These are phyloP conservation scores for Uloborus plumipes DNA, from an alignment of 2,888 invertebrate species.

Conservation along the genomic window DNA sequence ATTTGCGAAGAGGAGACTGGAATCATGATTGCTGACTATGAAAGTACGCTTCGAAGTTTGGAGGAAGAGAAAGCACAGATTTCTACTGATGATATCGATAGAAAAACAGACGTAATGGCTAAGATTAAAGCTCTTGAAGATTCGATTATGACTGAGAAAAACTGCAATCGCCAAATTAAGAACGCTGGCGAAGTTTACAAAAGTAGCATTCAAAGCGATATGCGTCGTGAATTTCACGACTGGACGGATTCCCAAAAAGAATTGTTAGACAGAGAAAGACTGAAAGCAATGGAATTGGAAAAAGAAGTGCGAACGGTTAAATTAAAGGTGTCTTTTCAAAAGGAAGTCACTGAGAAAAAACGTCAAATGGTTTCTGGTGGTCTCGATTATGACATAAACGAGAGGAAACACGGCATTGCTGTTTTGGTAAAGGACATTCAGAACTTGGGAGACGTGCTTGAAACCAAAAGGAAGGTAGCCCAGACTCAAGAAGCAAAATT, in stretches of 20 bases:
- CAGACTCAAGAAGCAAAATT: constrained; percentile 30
- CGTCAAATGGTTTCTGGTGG: constrained; percentile 1
- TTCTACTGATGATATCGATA: background rate
- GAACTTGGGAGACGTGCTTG: constrained; percentile 4
- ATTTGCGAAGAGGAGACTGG: constrained; percentile 4
- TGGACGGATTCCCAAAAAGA: background rate
- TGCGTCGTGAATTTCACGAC: background rate
- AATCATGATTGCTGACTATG: background rate
- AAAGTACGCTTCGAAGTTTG: background rate
- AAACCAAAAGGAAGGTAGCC: constrained; percentile 16
- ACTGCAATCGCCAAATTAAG: background rate
- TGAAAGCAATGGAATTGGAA: background rate
- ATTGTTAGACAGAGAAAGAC: constrained; percentile 4
- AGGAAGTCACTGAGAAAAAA: constrained; percentile 13
- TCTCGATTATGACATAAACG: constrained; percentile 22
- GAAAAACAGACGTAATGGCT: background rate
- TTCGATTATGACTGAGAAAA: background rate
- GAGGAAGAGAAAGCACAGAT: constrained; percentile 11
- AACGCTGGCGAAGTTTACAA: background rate
- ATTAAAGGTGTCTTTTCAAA: background rate
- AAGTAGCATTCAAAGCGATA: background rate
- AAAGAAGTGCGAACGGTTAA: constrained; percentile 5
- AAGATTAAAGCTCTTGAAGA: constrained; percentile 19
- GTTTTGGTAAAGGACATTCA: constrained; percentile 4
- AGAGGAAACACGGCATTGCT: constrained; percentile 4